These are phyloP conservation scores for Eupithecia inturbata DNA, from an alignment of 2,888 invertebrate genomes.

Conservation along the genomic window DNA sequence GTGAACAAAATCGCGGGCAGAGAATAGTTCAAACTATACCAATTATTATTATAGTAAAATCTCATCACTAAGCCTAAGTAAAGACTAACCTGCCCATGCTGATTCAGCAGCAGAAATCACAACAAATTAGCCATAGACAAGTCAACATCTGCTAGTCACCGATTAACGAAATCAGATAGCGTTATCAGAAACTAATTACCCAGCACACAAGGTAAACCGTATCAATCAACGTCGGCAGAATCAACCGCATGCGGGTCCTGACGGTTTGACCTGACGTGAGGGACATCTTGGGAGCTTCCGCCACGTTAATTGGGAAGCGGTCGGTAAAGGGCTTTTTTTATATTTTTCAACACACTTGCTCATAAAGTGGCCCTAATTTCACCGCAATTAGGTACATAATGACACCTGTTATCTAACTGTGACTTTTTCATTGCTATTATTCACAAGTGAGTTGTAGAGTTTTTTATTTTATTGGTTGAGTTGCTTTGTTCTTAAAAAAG, in stretches of 20 bases:
- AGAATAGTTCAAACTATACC: background rate
- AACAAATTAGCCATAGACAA: slow-evolving; percentile 7
- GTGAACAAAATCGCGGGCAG: background rate
- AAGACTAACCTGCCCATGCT: background rate
- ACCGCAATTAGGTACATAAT: too few relatives aligned
- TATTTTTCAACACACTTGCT: too few relatives aligned
- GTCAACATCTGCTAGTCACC: slow-evolving; percentile 21
- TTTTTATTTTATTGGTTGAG: too few relatives aligned
- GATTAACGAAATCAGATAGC: slow-evolving; percentile 47
- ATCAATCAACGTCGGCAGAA: slow-evolving; percentile 68
- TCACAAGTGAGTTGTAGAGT: too few relatives aligned
- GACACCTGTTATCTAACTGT: too few relatives aligned
- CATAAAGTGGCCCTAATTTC: too few relatives aligned
- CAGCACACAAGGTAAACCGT: slow-evolving; percentile 51
- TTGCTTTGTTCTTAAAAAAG: too few relatives aligned
- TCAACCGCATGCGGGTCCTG: slow-evolving; percentile 50
- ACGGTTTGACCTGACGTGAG: slow-evolving; percentile 13
- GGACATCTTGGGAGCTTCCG: slow-evolving; percentile 15
- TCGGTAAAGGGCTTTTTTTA: background rate
- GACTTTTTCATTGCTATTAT: too few relatives aligned
- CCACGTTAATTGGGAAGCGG: slow-evolving; percentile 15
- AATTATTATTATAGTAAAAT: background rate
- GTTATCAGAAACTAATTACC: slow-evolving; percentile 62
- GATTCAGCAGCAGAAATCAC: slow-evolving; percentile 7
- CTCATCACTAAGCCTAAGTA: background rate